Conservation (phyloP, 2,797 vertebrate species). For the Tenualosa ilisha region DNA sequence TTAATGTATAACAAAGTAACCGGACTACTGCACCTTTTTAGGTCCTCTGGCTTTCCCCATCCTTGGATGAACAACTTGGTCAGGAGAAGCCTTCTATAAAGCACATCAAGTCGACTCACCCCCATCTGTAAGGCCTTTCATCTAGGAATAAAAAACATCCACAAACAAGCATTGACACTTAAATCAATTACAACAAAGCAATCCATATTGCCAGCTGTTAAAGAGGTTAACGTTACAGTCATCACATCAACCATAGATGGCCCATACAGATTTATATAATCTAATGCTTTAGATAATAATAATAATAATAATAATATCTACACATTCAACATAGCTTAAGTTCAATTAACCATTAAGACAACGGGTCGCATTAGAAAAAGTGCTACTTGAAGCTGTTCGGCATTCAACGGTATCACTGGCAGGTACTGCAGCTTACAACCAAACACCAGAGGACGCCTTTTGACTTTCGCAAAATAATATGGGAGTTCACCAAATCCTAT, state of each 20-base stretch:
- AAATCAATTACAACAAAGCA: not conserved
- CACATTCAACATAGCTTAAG: not conserved
- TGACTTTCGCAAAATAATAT: not conserved
- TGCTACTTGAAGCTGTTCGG: not conserved
- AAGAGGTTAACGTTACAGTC: too few species aligned
- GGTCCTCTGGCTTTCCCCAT: slow-evolving; percentile 96
- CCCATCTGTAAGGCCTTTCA: slow-evolving; percentile 76
- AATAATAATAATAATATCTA: not conserved
- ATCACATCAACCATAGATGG: too few species aligned
- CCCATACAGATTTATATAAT: too few species aligned
- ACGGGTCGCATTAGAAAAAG: not conserved
- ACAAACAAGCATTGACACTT: not conserved
- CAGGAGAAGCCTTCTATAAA: slow-evolving; percentile 95
- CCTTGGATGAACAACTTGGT: slow-evolving; percentile 96
- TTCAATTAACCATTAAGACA: not conserved
- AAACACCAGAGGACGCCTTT: slow-evolving; percentile 21
- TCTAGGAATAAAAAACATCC: slow-evolving; percentile 22
- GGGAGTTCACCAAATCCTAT: not conserved
- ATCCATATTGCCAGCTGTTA: too few species aligned
- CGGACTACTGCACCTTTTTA: slow-evolving; percentile 80
- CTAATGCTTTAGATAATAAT: too few species aligned
- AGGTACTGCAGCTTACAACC: not conserved
- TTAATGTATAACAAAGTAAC: not conserved
- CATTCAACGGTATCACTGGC: not conserved
- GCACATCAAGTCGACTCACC: slow-evolving; percentile 91